Base-by-base conservation (phyloP, 2,797 vertebrate genomes). In the Buphagus erythrorhynchus region DNA sequence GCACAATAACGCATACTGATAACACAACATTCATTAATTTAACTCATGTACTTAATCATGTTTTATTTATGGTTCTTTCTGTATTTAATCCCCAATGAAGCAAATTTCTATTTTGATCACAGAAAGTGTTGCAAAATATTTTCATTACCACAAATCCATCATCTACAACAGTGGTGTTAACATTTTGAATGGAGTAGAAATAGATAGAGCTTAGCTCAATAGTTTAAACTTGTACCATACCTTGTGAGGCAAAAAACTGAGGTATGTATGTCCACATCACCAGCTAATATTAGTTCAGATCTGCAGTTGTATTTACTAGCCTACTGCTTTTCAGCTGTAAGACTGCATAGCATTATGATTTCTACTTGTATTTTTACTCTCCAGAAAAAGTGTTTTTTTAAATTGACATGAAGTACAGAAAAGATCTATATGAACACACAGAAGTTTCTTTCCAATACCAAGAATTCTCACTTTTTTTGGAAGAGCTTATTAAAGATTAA, bases 151-250 rank as follows among this genome's bases (percentile, higher is more conserved):
- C 84, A 94, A 94, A 88, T 89, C 91, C 73, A 75, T 89, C 91
- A 94, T 58, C 54, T 89, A 78, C 51, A 89, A 89, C 58, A 65
- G 84, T 55, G 75, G 72, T 72, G n/a, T 79, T 87, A 92, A 83
- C 89, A 88, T 86, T 93, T 3, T 91, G 46, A 93, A 92, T 68
- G 51, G 43, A 68, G 33, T 74, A 75, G 78, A 94, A 93, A 97
- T 93, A 93, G 92, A 93, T 7, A 87, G 5, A 91, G 86, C 91
- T 89, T 88, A 95, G 68, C 81, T 94, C 96, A 96, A 87, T 79
- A 87, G 91, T 91, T 96, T 93, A 94, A 97, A 97, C 81, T 94
- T 74, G 72, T 92, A 89, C 51, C 95, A 87, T 90, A 94, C 93
- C 93, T 94, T 89, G 67, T 91, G 93, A 94, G 95, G 94, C 49